Conservation (phyloP, 2,113 vertebrate genomes). For the Mustelus asterias region DNA sequence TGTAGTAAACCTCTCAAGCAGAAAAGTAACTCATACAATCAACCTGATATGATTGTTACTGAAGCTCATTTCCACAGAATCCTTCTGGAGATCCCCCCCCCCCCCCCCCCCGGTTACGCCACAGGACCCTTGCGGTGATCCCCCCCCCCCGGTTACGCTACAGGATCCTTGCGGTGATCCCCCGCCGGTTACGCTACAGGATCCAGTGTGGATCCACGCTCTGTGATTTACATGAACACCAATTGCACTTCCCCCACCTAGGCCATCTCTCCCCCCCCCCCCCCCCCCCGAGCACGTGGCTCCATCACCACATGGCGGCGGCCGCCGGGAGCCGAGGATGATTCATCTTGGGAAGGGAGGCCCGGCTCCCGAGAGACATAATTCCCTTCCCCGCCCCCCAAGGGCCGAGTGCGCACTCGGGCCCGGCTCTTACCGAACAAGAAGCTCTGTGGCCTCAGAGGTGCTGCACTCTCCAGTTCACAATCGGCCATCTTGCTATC, state of each 20-base stretch:
- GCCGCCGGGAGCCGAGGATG: too few species aligned
- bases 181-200: too few species aligned
- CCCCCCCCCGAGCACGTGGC: background rate
- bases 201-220: background rate
- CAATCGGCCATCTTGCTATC: background rate
- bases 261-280: background rate
- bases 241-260: too few species aligned
- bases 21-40: background rate
- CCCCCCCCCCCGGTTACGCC: too few species aligned
- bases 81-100: too few species aligned
- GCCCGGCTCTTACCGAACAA: slow-evolving; percentile 22
- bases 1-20: background rate
- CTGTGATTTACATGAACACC: background rate
- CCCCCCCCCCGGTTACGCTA: too few species aligned
- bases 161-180: too few species aligned
- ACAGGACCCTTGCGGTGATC: too few species aligned
- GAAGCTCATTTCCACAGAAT: background rate
- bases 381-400: background rate
- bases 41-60: background rate
- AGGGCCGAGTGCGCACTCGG: background rate
- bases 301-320: background rate
- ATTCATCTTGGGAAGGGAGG: too few species aligned
- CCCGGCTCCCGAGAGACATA: background rate
- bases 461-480: background rate
- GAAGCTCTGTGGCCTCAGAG: background rate